Percentiles rank a stretch among this genome's conserved stretches.
Evolutionary conservation across 1,140 invertebrate genomes (phyloP).

Genomic region (Meloidogyne exigua): DNA sequence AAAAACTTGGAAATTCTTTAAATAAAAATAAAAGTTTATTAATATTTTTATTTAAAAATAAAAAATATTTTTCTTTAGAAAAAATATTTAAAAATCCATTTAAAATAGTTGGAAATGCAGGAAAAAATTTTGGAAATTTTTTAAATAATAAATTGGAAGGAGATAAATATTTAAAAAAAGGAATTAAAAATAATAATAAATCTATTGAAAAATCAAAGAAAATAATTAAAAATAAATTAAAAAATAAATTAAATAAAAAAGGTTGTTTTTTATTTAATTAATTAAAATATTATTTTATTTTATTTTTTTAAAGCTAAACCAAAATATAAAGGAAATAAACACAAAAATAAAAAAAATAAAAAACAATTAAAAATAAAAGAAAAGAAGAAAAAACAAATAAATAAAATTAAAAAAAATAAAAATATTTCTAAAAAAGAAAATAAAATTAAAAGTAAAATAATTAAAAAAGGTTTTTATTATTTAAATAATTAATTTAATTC

Average conservation of each 20-base stretch:
- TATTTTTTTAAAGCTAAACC: neutral
- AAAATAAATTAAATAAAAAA: slow-evolving; percentile 2
- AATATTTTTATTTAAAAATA: neutral
- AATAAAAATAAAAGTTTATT: neutral
- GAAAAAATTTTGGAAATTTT: slow-evolving; percentile 2
- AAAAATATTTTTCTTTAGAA: neutral
- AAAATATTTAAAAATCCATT: neutral
- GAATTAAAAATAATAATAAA: too few species aligned
- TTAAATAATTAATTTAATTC: too few species aligned
- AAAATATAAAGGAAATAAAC: neutral
- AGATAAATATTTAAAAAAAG: neutral
- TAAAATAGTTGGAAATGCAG: neutral
- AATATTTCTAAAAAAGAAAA: neutral
- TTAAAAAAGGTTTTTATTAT: too few species aligned
- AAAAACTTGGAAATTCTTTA: neutral
- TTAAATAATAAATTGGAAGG: neutral
- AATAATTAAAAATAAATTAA: neutral
- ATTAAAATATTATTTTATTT: neutral
- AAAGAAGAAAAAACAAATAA: neutral
- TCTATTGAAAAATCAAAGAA: too few species aligned
- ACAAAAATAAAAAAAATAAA: neutral
- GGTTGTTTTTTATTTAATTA: neutral
- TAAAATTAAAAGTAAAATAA: neutral
- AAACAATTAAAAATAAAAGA: neutral
- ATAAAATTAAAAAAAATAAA: neutral